Base-by-base conservation (phyloP, 1,140 invertebrate species). In the Kradibia gibbosae region DNA sequence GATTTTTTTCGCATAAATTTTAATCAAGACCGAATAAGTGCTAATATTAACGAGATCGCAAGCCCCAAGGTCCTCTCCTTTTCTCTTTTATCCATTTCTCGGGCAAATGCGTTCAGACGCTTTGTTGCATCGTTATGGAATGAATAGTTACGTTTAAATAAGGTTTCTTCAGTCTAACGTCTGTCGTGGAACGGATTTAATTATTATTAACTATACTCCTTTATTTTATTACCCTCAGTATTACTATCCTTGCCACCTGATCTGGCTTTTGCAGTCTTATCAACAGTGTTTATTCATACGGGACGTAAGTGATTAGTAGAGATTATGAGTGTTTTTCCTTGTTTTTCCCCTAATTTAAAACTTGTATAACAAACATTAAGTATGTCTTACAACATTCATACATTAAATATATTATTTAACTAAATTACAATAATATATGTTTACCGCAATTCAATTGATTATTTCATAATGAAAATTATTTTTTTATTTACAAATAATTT, bases 81-180 rank as follows among this genome's bases (percentile, higher is more conserved):
- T 71, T 55, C 48, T 8, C 36, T 39, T n/a, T n/a, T 39, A 31
- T 70, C 34, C 42, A 1, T 70, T 5, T 34, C 34, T 34, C 39
- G 36, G 15, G 3, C 28, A 62, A 34, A 36, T 17, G 13, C 28
- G 31, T 60, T 28, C 25, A 60, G 25, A 31, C 10, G 57, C 57
- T 13, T 34, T 34, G 60, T 34, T 13, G 15, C 60, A 0, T 34
- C 60, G 20, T 3, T 36, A 70, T 17, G 55, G 71, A 34, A 65
- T 34, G 60, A 70, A 75, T 74, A 81, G 60, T 31, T 22, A 67
- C 28, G 72, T 71, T 67, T 55, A 71, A 81, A 81, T 76, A 62
- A 75, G 48, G 34, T 76, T 81, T 48, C 62, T 67, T 57, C 80
- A 81, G 80, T 81, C 45, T 70, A 70, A 70, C 72, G 73, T 55